Percentiles rank a stretch among this genome's conserved stretches.
Conservation (phyloP, 2,113 vertebrate species). For the Chrysemys picta region DNA sequence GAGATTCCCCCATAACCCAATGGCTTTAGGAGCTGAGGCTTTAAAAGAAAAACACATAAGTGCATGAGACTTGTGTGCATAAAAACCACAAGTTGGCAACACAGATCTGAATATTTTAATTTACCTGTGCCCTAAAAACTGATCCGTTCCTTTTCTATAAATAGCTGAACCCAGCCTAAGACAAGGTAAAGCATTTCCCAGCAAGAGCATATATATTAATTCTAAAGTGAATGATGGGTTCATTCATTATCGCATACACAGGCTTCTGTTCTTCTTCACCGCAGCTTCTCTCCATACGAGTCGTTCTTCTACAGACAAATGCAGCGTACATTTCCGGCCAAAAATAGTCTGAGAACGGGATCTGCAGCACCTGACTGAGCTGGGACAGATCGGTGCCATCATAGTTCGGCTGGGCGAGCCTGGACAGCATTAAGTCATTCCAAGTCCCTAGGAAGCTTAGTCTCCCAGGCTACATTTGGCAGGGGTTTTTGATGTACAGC, state of each 20-base stretch:
- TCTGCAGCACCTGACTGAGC: neutral
- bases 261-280: neutral
- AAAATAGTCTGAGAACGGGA: neutral
- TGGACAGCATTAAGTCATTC: neutral
- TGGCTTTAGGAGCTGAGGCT: neutral
- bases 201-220: neutral
- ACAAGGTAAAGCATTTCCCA: neutral
- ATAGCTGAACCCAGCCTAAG: neutral
- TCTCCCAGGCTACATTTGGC: fast-evolving
- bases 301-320: neutral
- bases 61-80: neutral
- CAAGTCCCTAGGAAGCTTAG: neutral
- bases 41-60: neutral
- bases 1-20: neutral
- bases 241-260: neutral
- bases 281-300: neutral
- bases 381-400: neutral
- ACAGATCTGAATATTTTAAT: neutral
- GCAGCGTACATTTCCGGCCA: neutral
- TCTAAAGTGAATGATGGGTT: too few relatives aligned
- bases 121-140: neutral
- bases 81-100: neutral
- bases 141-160: neutral
- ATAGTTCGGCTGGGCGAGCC: fast-evolving
- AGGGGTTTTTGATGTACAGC: neutral